Base-by-base conservation (phyloP, 2,797 vertebrate species). In the Oreochromis mossambicus region DNA sequence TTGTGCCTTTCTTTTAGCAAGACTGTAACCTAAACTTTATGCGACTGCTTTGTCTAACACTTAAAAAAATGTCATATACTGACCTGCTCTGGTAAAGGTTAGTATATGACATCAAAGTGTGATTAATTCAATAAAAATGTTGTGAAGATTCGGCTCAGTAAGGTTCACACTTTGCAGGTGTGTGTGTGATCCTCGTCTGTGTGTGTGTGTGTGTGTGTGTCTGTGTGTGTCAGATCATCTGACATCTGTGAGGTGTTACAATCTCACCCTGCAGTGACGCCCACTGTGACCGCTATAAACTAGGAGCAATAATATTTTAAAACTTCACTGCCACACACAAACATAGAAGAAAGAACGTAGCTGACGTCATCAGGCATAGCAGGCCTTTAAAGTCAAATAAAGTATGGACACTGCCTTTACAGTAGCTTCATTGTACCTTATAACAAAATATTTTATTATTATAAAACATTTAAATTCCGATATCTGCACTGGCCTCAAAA, bases 251-350 rank as follows among this genome's bases (percentile, higher is more conserved):
- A 56, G 21, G 8, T 4, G 21, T 5, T 15, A 46, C 13, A 58
- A 29, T 87, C 90, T 91, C 87, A 98, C 97, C 97, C 96, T 6
- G 87, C 55, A 84, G 96, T 95, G 90, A 98, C 95, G 76, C 96
- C 95, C 34, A 96, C 2, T 3, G 95, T 73, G 51, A 96, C 13
- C 89, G 97, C 48, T 29, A 95, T 66, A 83, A 91, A 98, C 24
- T 73, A 73, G 1, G 5, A 73, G 10, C 9, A 3, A 29, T 29
- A 70, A 70, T 46, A 48, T 73, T 70, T 70, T 9, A 70, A 15
- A 43, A 46, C 36, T 48, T 73, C 14, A 0, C 93, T 75, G 50
- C 97, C 97, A 96, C 80, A 82, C 73, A 78, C 29, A 83, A 19
- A 58, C 7, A 50, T 13, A 54, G 3, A 2, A 14, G 26, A 10